These are phyloP conservation scores for Euleptes europaea DNA, from an alignment of 2,113 vertebrate genomes.

Conservation along the genomic window DNA sequence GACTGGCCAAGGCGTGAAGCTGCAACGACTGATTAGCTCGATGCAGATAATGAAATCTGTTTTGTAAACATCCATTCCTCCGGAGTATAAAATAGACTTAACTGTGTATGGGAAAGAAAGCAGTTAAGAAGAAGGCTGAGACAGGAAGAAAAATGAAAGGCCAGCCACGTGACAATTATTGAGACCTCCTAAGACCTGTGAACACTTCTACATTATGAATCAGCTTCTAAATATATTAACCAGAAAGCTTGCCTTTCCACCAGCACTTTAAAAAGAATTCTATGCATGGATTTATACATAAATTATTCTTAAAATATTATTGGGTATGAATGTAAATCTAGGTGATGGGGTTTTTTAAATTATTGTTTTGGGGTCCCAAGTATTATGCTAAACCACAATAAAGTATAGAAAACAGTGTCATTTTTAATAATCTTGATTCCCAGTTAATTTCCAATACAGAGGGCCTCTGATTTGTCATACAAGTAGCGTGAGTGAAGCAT, in stretches of 20 bases:
- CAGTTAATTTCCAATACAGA: neutral
- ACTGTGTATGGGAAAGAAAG: neutral
- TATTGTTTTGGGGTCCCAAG: neutral
- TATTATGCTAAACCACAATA: neutral
- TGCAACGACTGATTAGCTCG: neutral
- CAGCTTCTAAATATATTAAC: neutral
- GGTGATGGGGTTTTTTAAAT: neutral
- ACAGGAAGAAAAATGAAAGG: accelerated
- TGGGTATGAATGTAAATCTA: neutral
- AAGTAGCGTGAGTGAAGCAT: no score
- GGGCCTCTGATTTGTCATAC: neutral
- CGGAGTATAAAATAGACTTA: neutral
- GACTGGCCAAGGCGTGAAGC: neutral
- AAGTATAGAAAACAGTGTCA: neutral
- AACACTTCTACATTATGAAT: neutral
- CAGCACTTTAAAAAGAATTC: neutral
- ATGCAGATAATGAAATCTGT: no score
- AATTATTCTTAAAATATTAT: neutral
- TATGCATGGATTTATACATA: neutral
- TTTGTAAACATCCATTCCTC: neutral
- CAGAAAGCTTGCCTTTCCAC: neutral
- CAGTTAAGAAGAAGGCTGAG: neutral
- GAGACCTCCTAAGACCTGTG: neutral
- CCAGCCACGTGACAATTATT: accelerated
- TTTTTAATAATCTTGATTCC: neutral